Evolutionary conservation across 2,113 vertebrate species (phyloP).

Genomic region (Lucifuga dentata): DNA sequence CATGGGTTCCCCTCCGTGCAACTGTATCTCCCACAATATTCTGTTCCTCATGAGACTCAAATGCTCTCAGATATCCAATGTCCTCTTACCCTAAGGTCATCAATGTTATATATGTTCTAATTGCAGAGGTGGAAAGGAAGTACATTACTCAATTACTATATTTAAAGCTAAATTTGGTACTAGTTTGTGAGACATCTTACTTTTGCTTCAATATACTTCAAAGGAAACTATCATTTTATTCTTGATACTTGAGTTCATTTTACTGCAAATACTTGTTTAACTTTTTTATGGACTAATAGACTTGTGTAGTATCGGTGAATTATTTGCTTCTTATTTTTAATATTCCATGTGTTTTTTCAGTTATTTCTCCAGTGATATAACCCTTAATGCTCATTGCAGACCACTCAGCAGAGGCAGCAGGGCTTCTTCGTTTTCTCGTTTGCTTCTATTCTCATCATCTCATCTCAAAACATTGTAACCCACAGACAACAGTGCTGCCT

Average conservation of each 20-base stretch:
- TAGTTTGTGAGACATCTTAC: too few relatives aligned
- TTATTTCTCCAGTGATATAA: slow-evolving; percentile 2
- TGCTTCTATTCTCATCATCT: slow-evolving; percentile 31
- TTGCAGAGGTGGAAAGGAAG: too few relatives aligned
- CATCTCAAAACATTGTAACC: slow-evolving; percentile 20
- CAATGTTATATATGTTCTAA: background rate
- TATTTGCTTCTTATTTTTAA: background rate
- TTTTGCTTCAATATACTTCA: too few relatives aligned
- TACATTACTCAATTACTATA: too few relatives aligned
- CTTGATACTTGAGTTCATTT: too few relatives aligned
- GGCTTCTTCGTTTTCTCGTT: slow-evolving; percentile 7
- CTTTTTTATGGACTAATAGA: too few relatives aligned
- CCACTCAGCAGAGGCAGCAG: background rate
- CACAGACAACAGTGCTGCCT: slow-evolving; percentile 60
- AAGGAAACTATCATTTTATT: too few relatives aligned
- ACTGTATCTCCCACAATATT: slow-evolving; percentile 61
- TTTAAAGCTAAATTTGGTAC: too few relatives aligned
- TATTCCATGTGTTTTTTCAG: background rate
- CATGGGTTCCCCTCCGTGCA: slow-evolving; percentile 46
- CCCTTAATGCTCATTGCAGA: background rate
- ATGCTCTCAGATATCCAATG: slow-evolving; percentile 57
- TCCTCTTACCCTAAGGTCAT: slow-evolving; percentile 42
- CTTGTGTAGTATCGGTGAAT: too few relatives aligned
- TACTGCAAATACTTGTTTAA: too few relatives aligned
- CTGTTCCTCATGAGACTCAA: slow-evolving; percentile 59